Base-by-base conservation (phyloP, 2,113 vertebrate genomes). In the Benitochromis conjunctus region DNA sequence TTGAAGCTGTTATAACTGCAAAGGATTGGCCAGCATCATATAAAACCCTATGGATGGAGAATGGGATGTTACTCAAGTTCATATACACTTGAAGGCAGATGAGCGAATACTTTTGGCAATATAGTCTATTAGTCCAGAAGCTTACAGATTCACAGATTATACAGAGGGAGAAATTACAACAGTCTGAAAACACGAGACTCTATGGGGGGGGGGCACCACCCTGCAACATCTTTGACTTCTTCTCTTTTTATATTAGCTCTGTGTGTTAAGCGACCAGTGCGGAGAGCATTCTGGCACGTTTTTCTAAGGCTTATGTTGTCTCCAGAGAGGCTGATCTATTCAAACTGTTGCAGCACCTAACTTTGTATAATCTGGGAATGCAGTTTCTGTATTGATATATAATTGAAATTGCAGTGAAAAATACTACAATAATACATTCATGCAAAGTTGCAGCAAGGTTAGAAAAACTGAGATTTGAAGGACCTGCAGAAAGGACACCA, bases 381-480 rank as follows among this genome's bases (percentile, higher is more conserved):
- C 12, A 7, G 60, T 64, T 24, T 16, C 38, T 14, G 38, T 24
- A 43, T 43, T 69, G 38, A 16, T 69, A 16, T 43, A 24, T 9
- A 16, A 24, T 69, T 43, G 12, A 26, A 14, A 43, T 24, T 24
- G 64, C 24, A 43, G 41, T 43, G 11, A 43, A 71, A 71, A 43
- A 46, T 5, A 26, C 13, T n/a, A 71, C 64, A 46, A 71, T 71
- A 71, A 46, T 46, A 16, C 12, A 26, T 26, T 71, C 8, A 24
- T 3, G 8, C 21, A 2, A 24, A 46, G 21, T 9, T 71, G 0
- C 21, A 26, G 0, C 38, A 21, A 71, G 0, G 64, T 71, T 71
- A 71, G 5, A 71, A 71, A 46, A 71, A 71, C 21, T 3, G 38
- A 43, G 36, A 69, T 38, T 12, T 43, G 36, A 69, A 69, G 64